Base-by-base conservation (phyloP, 2,113 vertebrate genomes). In the Micromys minutus region DNA sequence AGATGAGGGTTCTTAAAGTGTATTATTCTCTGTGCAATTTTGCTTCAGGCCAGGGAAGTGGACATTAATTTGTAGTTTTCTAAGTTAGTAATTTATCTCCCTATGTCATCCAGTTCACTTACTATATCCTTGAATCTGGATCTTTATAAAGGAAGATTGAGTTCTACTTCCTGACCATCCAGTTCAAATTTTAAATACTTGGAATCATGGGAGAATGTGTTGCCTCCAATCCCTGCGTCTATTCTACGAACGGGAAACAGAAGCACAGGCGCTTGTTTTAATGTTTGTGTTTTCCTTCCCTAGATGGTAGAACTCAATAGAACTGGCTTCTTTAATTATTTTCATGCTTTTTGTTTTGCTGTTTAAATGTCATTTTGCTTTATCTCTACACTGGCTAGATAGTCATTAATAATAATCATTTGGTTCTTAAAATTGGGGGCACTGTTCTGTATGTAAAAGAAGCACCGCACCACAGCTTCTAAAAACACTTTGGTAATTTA, bases 51-150 rank as follows among this genome's bases (percentile, higher is more conserved):
- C 83, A 96, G 94, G 36, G 89, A 90, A 81, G 17, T 96, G 74
- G 94, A 76, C 55, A 91, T 95, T 98, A 97, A 97, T 92, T 95
- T 96, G 95, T 95, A 96, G 94, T 95, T 97, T 97, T 96, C 85
- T 94, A 93, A 93, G 93, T 96, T 87, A 89, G 95, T 96, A 95
- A 97, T 97, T 97, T 90, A 93, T 97, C 97, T 97, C 84, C 79
- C 75, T 93, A 67, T 26, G 39, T 94, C 94, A 87, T 90, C 87
- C 3, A 61, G 15, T 88, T 94, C 89, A 87, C 75, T 97, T 74
- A 96, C 91, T 93, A 76, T 90, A 72, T 94, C 93, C 79, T 95
- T 67, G 89, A 88, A 96, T 42, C 90, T 95, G 90, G 50, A 76
- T 75, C 55, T 95, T 90, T 96, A 76, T 10, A 65, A 97, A 96